Base-by-base conservation (phyloP, 2,797 vertebrate genomes). In the Protosalanx chinensis region DNA sequence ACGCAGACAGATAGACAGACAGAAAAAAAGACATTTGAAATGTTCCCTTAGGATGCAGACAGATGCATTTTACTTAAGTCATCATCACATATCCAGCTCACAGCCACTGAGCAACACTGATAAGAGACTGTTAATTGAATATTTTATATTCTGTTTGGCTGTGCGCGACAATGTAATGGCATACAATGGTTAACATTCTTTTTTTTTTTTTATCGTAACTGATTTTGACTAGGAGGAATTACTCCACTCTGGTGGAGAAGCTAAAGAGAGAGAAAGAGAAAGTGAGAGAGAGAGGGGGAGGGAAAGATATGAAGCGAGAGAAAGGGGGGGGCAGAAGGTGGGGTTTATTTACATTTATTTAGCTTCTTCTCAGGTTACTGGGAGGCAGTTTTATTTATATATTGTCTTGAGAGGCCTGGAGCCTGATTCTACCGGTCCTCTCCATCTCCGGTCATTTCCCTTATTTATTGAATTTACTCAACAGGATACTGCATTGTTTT, bases 381-480 rank as follows among this genome's bases (percentile, higher is more conserved):
- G 41, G 41, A 46, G 51, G 15, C 51, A 56, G 18, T 56, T 16
- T 16, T 56, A 56, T 56, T 56, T 4, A n/a, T n/a, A 6, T n/a
- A 16, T 56, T n/a, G 51, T 56, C 51, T n/a, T n/a, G 1, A 56
- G 16, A 56, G 51, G 51, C 51, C 51, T 56, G 51, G 51, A n/a
- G 15, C 6, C 51, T 56, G 51, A 3, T 56, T 16, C 51, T n/a
- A n/a, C 15, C 18, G 16, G 51, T 13, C 29, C 23, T 65, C 1
- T 23, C 4, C 30, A 67, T 76, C 81, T 80, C 76, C 81, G 73
- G 73, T 82, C 77, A 80, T 79, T 88, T 90, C 88, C 89, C 85
- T 85, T 81, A 77, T 72, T 89, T 85, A 90, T 90, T 89, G 74
- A 88, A 88, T 91, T 89, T 83, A 80, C 78, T 79, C 86, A 81